Conservation (phyloP, 2,797 vertebrate genomes). For the Melanotaenia maccullochi region DNA sequence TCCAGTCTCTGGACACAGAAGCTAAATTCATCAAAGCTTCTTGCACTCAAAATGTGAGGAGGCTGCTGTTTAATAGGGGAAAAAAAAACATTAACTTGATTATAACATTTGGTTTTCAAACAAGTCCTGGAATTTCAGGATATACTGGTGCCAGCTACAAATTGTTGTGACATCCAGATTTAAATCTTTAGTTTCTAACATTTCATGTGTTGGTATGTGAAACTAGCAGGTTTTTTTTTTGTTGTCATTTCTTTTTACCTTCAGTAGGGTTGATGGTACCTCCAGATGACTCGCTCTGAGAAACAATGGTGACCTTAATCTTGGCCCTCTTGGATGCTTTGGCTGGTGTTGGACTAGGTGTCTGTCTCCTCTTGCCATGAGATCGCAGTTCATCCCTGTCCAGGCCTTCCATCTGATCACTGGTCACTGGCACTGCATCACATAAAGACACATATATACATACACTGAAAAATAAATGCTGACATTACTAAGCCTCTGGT, state of each 20-base stretch:
- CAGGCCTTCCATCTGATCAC: conserved; percentile 87
- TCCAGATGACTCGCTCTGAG: conserved; percentile 87
- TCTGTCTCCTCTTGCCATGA: conserved; percentile 90
- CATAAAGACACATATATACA: conserved; percentile 26
- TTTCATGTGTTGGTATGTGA: neutral
- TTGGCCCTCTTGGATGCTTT: conserved; percentile 94
- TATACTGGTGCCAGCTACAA: neutral
- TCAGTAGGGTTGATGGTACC: conserved; percentile 79
- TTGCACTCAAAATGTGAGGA: neutral
- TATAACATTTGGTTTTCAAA: neutral
- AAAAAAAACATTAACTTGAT: neutral
- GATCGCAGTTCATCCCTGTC: conserved; percentile 88
- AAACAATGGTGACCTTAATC: conserved; percentile 97
- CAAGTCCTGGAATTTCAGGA: neutral
- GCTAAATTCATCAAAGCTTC: neutral
- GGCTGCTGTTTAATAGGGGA: neutral
- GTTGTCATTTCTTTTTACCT: conserved; percentile 75
- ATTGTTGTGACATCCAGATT: neutral
- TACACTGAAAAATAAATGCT: neutral
- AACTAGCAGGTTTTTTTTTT: neutral
- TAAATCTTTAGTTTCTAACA: neutral
- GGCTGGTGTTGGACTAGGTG: conserved; percentile 86
- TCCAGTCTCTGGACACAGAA: too few species aligned
- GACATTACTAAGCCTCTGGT: neutral
- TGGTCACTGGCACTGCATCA: conserved; percentile 88